Evolutionary conservation across 2,888 invertebrate species (phyloP).

Genomic region (Sminthurides aquaticus): DNA sequence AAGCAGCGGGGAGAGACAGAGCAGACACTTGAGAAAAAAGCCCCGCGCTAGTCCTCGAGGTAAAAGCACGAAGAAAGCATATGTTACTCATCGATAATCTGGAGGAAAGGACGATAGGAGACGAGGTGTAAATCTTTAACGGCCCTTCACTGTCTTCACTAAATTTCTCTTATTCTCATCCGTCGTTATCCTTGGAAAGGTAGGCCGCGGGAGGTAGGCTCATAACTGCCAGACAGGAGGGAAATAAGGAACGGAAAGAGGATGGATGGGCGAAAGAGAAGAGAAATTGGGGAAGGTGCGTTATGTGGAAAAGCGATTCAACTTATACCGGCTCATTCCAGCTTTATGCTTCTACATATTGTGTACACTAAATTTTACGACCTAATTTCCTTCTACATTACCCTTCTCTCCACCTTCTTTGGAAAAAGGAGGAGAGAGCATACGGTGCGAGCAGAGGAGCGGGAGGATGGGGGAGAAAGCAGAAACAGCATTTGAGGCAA

Average conservation of each 20-base stretch:
- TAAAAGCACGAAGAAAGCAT: neutral
- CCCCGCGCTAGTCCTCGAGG: too few relatives aligned
- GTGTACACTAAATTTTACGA: neutral
- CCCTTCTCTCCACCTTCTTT: neutral
- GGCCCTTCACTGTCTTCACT: neutral
- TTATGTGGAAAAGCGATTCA: neutral
- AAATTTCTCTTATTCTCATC: neutral
- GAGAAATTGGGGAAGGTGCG: neutral
- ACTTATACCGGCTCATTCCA: neutral
- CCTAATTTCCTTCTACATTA: neutral
- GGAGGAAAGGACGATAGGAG: neutral
- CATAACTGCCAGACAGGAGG: neutral
- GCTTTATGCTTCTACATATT: neutral
- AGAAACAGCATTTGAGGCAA: too few relatives aligned
- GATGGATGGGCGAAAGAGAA: neutral
- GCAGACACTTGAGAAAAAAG: neutral
- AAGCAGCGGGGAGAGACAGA: neutral
- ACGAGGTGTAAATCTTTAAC: neutral
- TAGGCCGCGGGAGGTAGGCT: neutral
- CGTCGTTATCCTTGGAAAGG: neutral
- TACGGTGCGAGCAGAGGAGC: too few relatives aligned
- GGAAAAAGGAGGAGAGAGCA: too few relatives aligned
- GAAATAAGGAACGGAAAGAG: conserved; percentile 1
- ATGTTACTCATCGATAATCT: neutral
- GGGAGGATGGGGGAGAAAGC: too few relatives aligned